A percentile compares a stretch with the other conserved stretches of the same genome.
phyloP scores from a whole-genome alignment of 92 coral and sea anemone species.

The Anthopleura xanthogrammica region DNA sequence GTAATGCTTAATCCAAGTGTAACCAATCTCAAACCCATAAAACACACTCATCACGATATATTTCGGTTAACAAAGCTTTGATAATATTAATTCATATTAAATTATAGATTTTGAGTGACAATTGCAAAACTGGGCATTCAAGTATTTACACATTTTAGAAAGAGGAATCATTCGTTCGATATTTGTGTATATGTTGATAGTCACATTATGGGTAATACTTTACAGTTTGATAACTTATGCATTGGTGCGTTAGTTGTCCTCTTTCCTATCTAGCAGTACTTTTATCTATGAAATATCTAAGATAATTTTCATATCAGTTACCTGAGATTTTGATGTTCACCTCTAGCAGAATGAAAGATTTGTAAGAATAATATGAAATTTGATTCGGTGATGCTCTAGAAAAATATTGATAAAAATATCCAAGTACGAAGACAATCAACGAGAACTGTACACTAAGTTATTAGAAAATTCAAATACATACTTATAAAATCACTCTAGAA shows the following conservation, averaged over 20 bases:
- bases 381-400: slow-evolving; percentile 1
- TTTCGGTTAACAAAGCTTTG: slow-evolving; percentile 17
- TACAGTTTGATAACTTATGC: neutral
- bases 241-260: neutral
- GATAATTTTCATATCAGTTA: neutral
- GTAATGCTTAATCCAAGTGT: too few species aligned
- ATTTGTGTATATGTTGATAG: neutral
- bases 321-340: neutral
- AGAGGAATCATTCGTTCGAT: neutral
- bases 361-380: neutral
- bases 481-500: slow-evolving; percentile 5
- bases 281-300: neutral
- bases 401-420: slow-evolving; percentile 27
- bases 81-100: slow-evolving; percentile 18
- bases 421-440: neutral
- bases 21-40: too few species aligned
- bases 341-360: neutral
- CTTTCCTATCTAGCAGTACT: neutral
- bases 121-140: neutral
- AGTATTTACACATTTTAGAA: slow-evolving; percentile 4
- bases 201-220: neutral
- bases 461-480: neutral
- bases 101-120: slow-evolving; percentile 2
- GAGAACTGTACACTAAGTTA: neutral
- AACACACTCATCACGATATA: neutral